Base-by-base conservation (phyloP, 2,797 vertebrate species). In the Cyclopterus lumpus region DNA sequence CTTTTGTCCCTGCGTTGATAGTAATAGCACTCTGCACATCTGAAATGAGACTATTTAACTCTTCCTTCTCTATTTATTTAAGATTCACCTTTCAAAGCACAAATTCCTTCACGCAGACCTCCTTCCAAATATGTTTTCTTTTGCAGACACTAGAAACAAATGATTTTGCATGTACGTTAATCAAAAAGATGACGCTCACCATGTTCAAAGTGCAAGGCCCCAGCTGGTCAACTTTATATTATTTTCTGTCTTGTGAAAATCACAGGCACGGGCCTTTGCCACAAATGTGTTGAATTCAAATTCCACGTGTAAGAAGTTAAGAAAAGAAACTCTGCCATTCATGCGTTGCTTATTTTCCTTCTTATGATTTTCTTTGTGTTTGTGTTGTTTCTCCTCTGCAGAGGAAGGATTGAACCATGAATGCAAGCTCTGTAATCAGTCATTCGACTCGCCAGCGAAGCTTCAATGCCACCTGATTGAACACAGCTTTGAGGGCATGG, bases 401-500 rank as follows among this genome's bases (percentile, higher is more conserved):
- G 98, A 99, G 93, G 98, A 99, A 95, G 98, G 98, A 85, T 89
- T 99, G 93, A 98, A 99, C 93, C 98, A 99, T 22, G 98, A 99
- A 87, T 99, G 98, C 94, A 99, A 99, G 85, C 97, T 99, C 87
- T 99, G 98, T 93, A 99, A 95, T 92, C 97, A 99, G 93, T 98
- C 97, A 0, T 99, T 99, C 11, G 98, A 99, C 95, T 99, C 98
- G 30, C 98, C 98, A 12, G 98, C 98, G 69, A 99, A 99, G 88
- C 97, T 99, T 70, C 98, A 99, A 91, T 99, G 98, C 90, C 98
- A 99, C 91, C 96, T 99, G 93, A 99, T 99, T 81, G 98, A 99
- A 91, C 98, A 99, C 95, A 99, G 98, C 94, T 99, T 99, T 63
- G 98, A 99, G 94, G 98, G 98, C 78, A 99, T 99, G 98, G 98